Evolutionary conservation across 2,888 invertebrate species (phyloP), one percentile per base, ranked within the genome.

Genomic region (Monochamus alternatus): DNA sequence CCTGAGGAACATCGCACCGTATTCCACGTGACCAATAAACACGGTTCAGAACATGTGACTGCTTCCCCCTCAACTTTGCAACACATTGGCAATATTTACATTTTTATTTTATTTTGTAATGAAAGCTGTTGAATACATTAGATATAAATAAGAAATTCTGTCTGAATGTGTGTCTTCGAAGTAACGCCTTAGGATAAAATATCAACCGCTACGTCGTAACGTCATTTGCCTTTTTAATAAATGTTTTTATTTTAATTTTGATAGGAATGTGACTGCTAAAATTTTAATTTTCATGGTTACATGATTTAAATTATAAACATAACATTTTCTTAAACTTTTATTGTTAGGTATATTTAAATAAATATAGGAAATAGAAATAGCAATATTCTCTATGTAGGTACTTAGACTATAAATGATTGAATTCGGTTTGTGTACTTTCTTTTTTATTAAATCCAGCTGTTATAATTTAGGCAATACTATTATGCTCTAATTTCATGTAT

Each of bases 31-130:
- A 82, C 77, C 79, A 76, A 64, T 59, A 74, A 74, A 80, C 83
- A 80, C 84, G 84, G 77, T 84, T 75, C 74, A 60, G 59, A 75
- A 78, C 84, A 84, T 78, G 84, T 84, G 84, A 83, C 81, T 71
- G 4, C 60, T 31, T 14, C 30, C 44, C 69, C 44, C 14, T 44
- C 30, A 9, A 31, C 51, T 32, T 4, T 66, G 14, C 66, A 52
- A 52, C 30, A 60, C 3, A 47, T 60, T 32, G 47, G 60, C 32
- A 68, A 62, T 69, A 60, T 67, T 55, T 67, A 55, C 60, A 30
- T 44, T 69, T 69, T 69, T 43, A 47, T 69, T 69, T 59, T 59
- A 58, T 67, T 55, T 38, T 43, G 44, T 60, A 60, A 59, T 22
- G 69, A 69, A 69, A 69, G 60, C 60, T 31, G 60, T 69, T 47